Conservation (phyloP, 2,888 invertebrate genomes). For the Harmothoe impar region DNA sequence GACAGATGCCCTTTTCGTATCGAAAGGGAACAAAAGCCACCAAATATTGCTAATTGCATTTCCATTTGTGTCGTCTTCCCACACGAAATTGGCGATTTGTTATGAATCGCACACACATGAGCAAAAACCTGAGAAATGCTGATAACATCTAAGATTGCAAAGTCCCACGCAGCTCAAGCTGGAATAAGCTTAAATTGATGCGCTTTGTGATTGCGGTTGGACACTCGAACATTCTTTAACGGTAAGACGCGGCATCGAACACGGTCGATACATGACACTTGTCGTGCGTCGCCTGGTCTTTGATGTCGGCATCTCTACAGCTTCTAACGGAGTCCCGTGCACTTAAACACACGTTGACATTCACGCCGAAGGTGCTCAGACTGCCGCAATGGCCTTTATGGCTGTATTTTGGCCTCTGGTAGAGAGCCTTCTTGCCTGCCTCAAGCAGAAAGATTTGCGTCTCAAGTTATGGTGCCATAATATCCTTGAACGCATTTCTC, state of each 20-base stretch:
- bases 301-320: neutral
- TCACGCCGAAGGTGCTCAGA: neutral
- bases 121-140: neutral
- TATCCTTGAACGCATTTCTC: too few species aligned
- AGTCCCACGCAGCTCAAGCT: neutral
- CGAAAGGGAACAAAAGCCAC: too few species aligned
- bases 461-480: neutral
- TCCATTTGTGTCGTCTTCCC: too few species aligned
- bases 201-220: neutral
- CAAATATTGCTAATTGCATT: too few species aligned
- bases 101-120: too few species aligned
- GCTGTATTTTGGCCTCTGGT: neutral
- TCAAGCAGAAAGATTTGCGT: neutral
- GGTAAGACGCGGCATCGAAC: neutral
- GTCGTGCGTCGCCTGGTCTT: neutral
- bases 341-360: constrained; percentile 32
- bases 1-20: too few species aligned
- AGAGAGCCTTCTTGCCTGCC: neutral
- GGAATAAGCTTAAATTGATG: neutral
- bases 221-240: neutral
- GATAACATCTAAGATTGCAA: neutral
- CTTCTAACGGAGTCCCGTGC: constrained; percentile 2
- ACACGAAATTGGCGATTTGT: too few species aligned
- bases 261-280: constrained; percentile 39
- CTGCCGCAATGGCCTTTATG: neutral